A percentile compares a stretch with the other conserved stretches of the same genome.
These are phyloP conservation scores for Cataglyphis albicans DNA, from an alignment of 2,888 invertebrate genomes.

Conservation along the genomic window DNA sequence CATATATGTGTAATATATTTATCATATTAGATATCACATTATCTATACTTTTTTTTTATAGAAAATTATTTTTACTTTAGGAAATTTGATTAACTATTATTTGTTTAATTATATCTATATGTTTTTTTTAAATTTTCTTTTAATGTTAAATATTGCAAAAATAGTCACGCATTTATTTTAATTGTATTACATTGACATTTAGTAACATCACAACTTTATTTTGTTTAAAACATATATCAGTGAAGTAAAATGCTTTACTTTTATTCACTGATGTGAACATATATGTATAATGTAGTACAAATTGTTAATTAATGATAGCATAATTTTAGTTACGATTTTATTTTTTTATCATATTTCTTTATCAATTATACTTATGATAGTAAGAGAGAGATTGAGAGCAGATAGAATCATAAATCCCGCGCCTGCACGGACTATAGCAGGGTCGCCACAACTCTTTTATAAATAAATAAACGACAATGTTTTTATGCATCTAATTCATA, in stretches of 20 bases:
- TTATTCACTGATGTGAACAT: too few species aligned
- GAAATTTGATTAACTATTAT: background rate
- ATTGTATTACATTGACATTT: slow-evolving; percentile 48
- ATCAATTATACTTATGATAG: slow-evolving; percentile 1
- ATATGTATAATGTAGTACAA: too few species aligned
- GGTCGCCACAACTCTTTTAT: background rate
- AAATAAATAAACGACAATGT: background rate
- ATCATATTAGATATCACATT: slow-evolving; percentile 2
- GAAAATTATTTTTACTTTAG: slow-evolving; percentile 26
- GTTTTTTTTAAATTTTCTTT: slow-evolving; percentile 16
- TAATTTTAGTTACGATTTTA: too few species aligned
- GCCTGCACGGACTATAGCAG: too few species aligned
- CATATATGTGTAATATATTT: background rate
- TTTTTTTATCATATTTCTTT: background rate
- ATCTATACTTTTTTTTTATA: background rate
- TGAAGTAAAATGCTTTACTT: too few species aligned
- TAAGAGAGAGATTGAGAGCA: background rate
- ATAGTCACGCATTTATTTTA: slow-evolving; percentile 66
- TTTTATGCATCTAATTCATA: background rate
- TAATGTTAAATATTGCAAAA: slow-evolving; percentile 70
- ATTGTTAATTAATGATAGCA: too few species aligned
- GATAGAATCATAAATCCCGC: background rate
- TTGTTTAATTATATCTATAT: background rate
- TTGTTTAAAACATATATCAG: slow-evolving; percentile 15
- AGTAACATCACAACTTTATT: slow-evolving; percentile 67